These are phyloP conservation scores for Mesoclemmys tuberculata DNA, from an alignment of 2,113 vertebrate species.

Conservation along the genomic window DNA sequence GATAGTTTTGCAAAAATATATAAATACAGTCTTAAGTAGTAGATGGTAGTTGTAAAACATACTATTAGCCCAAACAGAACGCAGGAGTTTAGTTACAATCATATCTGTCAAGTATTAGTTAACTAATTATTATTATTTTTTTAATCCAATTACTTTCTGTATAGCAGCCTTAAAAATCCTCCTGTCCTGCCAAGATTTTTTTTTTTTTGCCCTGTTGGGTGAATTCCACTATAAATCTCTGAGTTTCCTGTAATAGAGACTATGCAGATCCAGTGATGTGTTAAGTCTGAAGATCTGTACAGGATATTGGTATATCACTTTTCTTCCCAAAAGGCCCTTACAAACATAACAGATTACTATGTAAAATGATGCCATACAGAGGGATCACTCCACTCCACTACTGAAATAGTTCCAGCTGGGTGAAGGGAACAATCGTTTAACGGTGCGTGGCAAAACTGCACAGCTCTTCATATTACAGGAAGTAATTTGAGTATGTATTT, in stretches of 20 bases:
- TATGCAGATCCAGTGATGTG: not conserved
- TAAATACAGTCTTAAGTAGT: not conserved
- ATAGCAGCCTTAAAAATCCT: not conserved
- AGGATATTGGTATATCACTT: not conserved
- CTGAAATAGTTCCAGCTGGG: not conserved
- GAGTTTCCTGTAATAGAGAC: not conserved
- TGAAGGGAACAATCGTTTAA: not conserved
- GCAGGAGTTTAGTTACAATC: not conserved
- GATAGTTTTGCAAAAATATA: not conserved
- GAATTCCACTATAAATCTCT: not conserved
- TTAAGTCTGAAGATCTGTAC: not conserved
- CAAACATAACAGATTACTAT: not conserved
- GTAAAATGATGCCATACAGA: not conserved
- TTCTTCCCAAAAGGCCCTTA: not conserved
- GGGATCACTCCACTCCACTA: not conserved
- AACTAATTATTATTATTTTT: not conserved
- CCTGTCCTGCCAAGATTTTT: not conserved
- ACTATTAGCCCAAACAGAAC: not conserved
- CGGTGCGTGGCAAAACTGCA: not conserved
- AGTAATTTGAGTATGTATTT: not conserved
- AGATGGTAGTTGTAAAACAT: not conserved
- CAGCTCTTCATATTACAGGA: not conserved
- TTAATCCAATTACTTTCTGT: not conserved
- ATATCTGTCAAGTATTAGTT: not conserved
- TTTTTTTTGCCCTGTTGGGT: not conserved